Percentiles rank a stretch among this genome's conserved stretches.
Evolutionary conservation across 2,888 invertebrate species (phyloP).

Genomic region (Blastobasis lacticolella): DNA sequence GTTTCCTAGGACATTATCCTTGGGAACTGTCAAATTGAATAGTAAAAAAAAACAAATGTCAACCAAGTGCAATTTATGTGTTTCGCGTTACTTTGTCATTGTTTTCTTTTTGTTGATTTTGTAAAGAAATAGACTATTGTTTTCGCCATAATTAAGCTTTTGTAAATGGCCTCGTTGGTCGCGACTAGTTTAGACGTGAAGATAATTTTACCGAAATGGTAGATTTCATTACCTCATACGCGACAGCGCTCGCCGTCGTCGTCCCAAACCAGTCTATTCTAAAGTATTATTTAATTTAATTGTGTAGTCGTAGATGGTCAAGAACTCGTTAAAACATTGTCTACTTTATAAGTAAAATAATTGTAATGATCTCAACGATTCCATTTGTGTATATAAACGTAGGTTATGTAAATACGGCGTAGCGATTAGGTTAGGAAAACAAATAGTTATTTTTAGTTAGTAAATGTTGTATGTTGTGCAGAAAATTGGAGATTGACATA

Average conservation of each 20-base stretch:
- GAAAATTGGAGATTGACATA: not conserved
- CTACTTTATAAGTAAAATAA: conserved; percentile 45
- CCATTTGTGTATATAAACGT: conserved; percentile 67
- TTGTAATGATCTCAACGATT: conserved; percentile 73
- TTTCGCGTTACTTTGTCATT: not conserved
- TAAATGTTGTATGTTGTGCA: conserved; percentile 23
- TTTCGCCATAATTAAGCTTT: no score
- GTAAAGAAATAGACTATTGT: no score
- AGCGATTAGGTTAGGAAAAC: conserved; percentile 28
- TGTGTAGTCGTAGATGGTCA: no score
- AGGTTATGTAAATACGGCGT: conserved; percentile 56
- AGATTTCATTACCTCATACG: conserved; percentile 51
- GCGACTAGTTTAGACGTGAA: not conserved
- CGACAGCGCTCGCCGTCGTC: conserved; percentile 35
- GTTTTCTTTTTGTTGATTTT: conserved; percentile 20
- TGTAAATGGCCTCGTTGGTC: no score
- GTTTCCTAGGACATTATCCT: no score
- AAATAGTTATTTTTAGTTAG: conserved; percentile 36
- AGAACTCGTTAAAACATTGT: conserved; percentile 11
- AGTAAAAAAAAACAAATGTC: no score
- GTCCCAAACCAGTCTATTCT: conserved; percentile 64
- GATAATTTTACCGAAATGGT: conserved; percentile 15
- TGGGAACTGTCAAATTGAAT: no score
- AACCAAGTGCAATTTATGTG: no score
- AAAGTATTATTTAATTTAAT: conserved; percentile 56